Evolutionary conservation across 1,140 invertebrate species (phyloP).

Genomic region (Microplitis demolitor): DNA sequence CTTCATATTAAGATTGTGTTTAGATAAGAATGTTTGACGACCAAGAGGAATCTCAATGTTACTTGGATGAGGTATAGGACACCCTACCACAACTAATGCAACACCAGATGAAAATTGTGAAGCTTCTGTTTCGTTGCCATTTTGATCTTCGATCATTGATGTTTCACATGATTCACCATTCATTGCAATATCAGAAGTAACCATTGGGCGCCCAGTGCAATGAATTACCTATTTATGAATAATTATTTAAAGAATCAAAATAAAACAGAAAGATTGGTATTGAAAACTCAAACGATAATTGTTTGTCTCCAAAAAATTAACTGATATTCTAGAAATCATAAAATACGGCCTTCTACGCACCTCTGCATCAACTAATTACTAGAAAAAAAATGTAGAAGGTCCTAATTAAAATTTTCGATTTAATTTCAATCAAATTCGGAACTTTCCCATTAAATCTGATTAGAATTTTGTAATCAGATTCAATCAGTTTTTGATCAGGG

Average conservation of each 20-base stretch:
- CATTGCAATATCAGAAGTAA: slow-evolving; percentile 47
- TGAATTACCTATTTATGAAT: slow-evolving; percentile 77
- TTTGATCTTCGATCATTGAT: slow-evolving; percentile 27
- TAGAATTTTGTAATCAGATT: too few relatives aligned
- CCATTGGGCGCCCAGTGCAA: slow-evolving; percentile 78
- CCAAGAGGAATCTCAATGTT: slow-evolving; percentile 90
- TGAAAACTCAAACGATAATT: too few relatives aligned
- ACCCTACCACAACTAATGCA: slow-evolving; percentile 79
- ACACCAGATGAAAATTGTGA: slow-evolving; percentile 43
- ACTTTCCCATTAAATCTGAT: too few relatives aligned
- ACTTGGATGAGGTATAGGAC: slow-evolving; percentile 90
- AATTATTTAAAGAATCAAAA: background rate
- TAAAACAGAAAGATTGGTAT: too few relatives aligned
- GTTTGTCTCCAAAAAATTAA: too few relatives aligned
- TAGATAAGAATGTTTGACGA: slow-evolving; percentile 86
- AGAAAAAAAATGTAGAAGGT: too few relatives aligned
- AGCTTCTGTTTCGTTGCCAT: slow-evolving; percentile 37
- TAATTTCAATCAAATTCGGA: too few relatives aligned
- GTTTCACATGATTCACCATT: slow-evolving; percentile 17
- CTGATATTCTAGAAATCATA: too few relatives aligned
- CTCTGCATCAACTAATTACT: too few relatives aligned
- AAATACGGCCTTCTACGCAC: too few relatives aligned
- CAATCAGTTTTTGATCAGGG: too few relatives aligned
- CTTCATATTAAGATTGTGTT: slow-evolving; percentile 92
- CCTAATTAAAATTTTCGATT: too few relatives aligned